Base-by-base conservation (phyloP, 2,113 vertebrate genomes). In the Limnothrissa miodon region DNA sequence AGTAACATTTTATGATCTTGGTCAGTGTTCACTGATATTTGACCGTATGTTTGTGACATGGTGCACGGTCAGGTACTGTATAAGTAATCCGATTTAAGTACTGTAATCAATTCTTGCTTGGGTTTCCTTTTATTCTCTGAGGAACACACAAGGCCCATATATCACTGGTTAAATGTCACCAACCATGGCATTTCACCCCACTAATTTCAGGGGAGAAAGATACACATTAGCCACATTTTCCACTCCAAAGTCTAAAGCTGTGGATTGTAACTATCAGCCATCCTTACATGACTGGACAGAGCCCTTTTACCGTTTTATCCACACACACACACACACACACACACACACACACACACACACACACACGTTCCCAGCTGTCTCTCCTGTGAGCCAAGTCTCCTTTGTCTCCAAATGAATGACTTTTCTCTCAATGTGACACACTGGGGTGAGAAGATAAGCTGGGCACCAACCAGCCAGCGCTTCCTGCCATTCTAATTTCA, bases 391-490 rank as follows among this genome's bases (percentile, higher is more conserved):
- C 66, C 66, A 74, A 74, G 66, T 36, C 33, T 36, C 83, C 80
- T 83, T 87, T 86, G 87, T 89, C 87, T 90, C 82, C 80, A 66
- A 80, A 83, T 87, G 84, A 85, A 44, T 53, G 66, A 79, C 84
- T 82, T 88, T 83, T 79, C 85, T 82, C 78, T 44, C 48, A 90
- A 66, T 46, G 79, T 80, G 70, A 82, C 83, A 85, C 36, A 2
- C 85, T 88, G 87, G 83, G 51, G 81, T 56, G 10, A 56, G 74
- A 79, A 85, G 88, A 89, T 89, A 88, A 88, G 62, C 36, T 81
- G 45, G 70, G 59, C 80, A 74, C 66, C 66, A 36, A 29, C 36
- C 66, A 74, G 45, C 45, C 29, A 11, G 15, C n/a, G 21, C 46
- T 44, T 80, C 46, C 79, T 46, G 79, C 33, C 45, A 46, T 45